Percentiles rank a stretch among this genome's conserved stretches.
These are phyloP conservation scores for Osmoderma eremita DNA, from an alignment of 2,888 invertebrate genomes.

Conservation along the genomic window DNA sequence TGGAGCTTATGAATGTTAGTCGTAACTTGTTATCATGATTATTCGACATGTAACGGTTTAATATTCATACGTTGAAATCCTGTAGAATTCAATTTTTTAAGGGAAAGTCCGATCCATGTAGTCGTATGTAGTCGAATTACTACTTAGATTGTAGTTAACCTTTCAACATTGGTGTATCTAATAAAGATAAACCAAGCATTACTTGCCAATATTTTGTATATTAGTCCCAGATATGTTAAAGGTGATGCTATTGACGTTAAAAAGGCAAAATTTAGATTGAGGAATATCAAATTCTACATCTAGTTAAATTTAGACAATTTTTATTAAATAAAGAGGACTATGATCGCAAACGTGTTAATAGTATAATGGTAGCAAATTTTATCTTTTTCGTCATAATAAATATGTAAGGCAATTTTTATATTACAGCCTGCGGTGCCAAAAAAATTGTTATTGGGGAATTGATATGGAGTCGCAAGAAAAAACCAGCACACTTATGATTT, in stretches of 20 bases:
- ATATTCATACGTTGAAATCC: not conserved
- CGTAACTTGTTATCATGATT: not conserved
- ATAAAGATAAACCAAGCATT: not conserved
- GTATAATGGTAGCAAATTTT: not conserved
- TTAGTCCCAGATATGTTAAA: not conserved
- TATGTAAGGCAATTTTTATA: not conserved
- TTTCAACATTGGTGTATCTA: not conserved
- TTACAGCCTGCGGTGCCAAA: constrained; percentile 7
- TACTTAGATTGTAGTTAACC: constrained; percentile 7
- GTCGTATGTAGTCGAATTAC: not conserved
- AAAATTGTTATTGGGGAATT: not conserved
- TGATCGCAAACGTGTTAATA: not conserved
- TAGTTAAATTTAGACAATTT: constrained; percentile 2
- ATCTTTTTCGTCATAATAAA: constrained; percentile 1
- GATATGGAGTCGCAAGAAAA: not conserved
- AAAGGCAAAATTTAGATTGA: too few relatives aligned
- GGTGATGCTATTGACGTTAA: too few relatives aligned
- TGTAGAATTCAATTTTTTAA: not conserved
- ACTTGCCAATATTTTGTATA: constrained; percentile 23
- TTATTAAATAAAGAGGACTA: not conserved
- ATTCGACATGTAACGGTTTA: not conserved
- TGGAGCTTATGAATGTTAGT: not conserved
- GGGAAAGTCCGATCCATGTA: constrained; percentile 20
- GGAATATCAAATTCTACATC: not conserved
- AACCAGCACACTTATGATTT: too few relatives aligned